Evolutionary conservation across 2,113 vertebrate genomes (phyloP).

Genomic region (Camelus dromedarius): DNA sequence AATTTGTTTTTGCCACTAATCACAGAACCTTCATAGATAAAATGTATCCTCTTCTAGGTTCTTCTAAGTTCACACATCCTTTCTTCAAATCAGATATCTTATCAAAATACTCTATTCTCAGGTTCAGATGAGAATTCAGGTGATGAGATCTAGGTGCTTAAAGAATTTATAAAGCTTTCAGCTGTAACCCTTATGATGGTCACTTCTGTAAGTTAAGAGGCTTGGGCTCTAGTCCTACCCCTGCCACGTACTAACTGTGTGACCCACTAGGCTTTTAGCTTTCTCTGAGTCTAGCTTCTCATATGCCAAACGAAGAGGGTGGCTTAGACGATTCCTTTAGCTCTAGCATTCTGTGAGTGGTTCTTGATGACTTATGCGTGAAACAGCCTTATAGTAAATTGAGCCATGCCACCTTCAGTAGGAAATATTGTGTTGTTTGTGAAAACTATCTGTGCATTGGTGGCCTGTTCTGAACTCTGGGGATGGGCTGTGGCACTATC

Average conservation of each 20-base stretch:
- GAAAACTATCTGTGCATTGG: background rate
- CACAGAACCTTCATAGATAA: background rate
- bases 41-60: background rate
- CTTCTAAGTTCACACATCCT: background rate
- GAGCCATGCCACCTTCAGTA: background rate
- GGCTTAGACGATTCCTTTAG: background rate
- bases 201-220: background rate
- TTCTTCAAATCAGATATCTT: background rate
- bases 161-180: slow-evolving; percentile 44
- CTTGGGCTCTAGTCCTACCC: background rate
- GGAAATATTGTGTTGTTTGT: background rate
- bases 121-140: background rate
- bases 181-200: background rate
- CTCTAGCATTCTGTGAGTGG: background rate
- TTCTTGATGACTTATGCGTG: background rate
- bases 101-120: background rate
- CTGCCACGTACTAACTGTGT: background rate
- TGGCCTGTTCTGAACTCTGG: background rate
- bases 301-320: background rate
- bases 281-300: background rate
- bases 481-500: background rate
- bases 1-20: background rate
- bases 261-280: background rate
- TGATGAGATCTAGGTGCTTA: background rate
- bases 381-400: background rate